Evolutionary conservation across 1,140 invertebrate species (phyloP).

Genomic region (Phortica variegata): DNA sequence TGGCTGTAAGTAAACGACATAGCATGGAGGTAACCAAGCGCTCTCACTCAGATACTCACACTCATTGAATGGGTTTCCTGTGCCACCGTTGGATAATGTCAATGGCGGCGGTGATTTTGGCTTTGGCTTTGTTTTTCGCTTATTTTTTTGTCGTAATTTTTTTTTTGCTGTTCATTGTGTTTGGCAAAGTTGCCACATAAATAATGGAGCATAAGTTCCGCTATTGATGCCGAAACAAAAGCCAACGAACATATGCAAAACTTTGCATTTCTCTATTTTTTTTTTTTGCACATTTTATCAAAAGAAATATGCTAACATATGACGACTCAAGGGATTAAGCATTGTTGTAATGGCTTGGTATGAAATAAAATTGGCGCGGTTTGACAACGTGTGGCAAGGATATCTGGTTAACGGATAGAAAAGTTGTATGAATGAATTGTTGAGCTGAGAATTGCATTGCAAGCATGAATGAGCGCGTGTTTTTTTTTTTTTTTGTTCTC

Average conservation of each 20-base stretch:
- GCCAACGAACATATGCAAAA: too few species aligned
- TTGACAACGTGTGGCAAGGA: too few species aligned
- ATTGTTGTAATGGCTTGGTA: slow-evolving; percentile 41
- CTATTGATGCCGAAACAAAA: slow-evolving; percentile 42
- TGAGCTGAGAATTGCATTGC: background rate
- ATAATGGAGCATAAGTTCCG: slow-evolving; percentile 33
- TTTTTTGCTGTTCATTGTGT: slow-evolving; percentile 9
- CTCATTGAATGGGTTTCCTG: too few species aligned
- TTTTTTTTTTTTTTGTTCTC: too few species aligned
- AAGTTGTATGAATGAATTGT: slow-evolving; percentile 15
- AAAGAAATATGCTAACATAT: slow-evolving; percentile 28
- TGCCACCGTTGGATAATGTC: too few species aligned
- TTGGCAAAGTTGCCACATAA: slow-evolving; percentile 34
- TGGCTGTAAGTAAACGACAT: slow-evolving; percentile 46
- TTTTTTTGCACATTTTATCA: too few species aligned
- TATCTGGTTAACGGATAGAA: slow-evolving; percentile 11
- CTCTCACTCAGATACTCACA: too few species aligned
- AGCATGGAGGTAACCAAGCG: slow-evolving; percentile 11
- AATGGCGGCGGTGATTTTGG: slow-evolving; percentile 22
- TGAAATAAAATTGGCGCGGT: background rate
- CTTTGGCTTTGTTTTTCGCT: slow-evolving; percentile 27
- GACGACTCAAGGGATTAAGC: slow-evolving; percentile 53
- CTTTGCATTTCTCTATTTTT: too few species aligned
- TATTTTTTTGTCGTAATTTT: slow-evolving; percentile 33
- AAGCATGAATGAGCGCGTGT: background rate